A percentile compares a stretch with the other conserved stretches of the same genome.
Conservation (phyloP, 2,797 vertebrate genomes). For the Enteromius thamalakanensis region DNA sequence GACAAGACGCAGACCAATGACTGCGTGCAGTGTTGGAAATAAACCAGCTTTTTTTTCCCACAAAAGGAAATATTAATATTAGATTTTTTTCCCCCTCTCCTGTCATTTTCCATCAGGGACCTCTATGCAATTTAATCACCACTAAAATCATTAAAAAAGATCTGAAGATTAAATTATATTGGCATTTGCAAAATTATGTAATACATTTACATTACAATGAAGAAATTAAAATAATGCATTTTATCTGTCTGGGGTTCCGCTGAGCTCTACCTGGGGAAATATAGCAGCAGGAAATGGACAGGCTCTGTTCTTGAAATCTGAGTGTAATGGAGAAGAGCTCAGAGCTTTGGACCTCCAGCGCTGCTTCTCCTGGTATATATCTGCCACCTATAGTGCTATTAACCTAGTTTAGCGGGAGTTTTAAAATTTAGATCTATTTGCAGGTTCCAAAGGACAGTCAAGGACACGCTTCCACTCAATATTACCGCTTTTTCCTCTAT, state of each 20-base stretch:
- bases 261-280: slow-evolving; percentile 84
- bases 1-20: slow-evolving; percentile 69
- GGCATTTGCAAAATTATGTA: slow-evolving; percentile 89
- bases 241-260: slow-evolving; percentile 81
- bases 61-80: slow-evolving; percentile 84
- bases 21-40: slow-evolving; percentile 74
- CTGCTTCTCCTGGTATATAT: slow-evolving; percentile 19
- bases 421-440: slow-evolving; percentile 12
- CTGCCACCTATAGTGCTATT: slow-evolving; percentile 36
- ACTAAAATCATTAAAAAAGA: slow-evolving; percentile 89
- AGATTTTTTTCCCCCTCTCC: slow-evolving; percentile 72
- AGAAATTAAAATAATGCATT: slow-evolving; percentile 89
- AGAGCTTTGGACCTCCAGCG: slow-evolving; percentile 46
- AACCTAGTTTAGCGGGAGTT: slow-evolving; percentile 40
- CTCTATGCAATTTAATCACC: slow-evolving; percentile 87
- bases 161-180: slow-evolving; percentile 90
- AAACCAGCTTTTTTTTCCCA: slow-evolving; percentile 77
- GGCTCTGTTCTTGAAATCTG: slow-evolving; percentile 81
- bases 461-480: background rate
- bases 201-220: slow-evolving; percentile 90
- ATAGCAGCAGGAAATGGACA: slow-evolving; percentile 81
- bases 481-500: background rate
- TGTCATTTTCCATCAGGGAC: slow-evolving; percentile 83
- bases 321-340: slow-evolving; percentile 77
- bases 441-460: slow-evolving; percentile 17